These are phyloP conservation scores for Ridgeia piscesae DNA, from an alignment of 1,140 invertebrate genomes.

Conservation along the genomic window DNA sequence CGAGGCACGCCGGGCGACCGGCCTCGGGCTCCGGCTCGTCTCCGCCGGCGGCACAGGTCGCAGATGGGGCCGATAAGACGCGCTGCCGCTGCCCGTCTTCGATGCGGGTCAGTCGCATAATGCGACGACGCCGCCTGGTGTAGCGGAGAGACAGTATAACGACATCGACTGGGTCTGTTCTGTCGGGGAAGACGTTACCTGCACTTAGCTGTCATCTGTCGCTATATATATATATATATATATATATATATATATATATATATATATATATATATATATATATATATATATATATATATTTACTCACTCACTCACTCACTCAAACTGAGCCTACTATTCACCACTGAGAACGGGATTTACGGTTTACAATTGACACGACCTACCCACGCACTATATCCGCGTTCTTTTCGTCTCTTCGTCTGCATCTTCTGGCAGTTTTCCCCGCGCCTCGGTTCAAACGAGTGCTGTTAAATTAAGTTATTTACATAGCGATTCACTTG, in stretches of 20 bases:
- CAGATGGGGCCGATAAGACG: background rate
- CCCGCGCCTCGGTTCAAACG: background rate
- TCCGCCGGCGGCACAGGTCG: background rate
- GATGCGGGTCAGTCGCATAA: background rate
- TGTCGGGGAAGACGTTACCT: background rate
- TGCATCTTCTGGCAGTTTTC: background rate
- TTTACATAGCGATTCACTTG: slow-evolving; percentile 5
- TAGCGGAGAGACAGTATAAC: background rate
- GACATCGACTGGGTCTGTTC: background rate
- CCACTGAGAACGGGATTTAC: background rate
- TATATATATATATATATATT: too few relatives aligned
- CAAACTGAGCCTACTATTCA: background rate
- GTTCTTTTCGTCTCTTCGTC: background rate
- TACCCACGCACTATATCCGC: background rate
- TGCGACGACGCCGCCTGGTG: background rate
- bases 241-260: too few relatives aligned
- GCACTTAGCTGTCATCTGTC: background rate
- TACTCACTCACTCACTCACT: too few relatives aligned
- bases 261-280: too few relatives aligned
- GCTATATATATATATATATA: too few relatives aligned
- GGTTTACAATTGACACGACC: too few relatives aligned
- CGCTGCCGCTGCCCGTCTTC: background rate
- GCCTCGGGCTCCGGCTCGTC: background rate
- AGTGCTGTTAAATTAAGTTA: background rate
- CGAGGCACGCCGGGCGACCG: too few relatives aligned